phyloP scores from a whole-genome alignment of 2,113 vertebrate species.

The Pelobates fuscus region DNA sequence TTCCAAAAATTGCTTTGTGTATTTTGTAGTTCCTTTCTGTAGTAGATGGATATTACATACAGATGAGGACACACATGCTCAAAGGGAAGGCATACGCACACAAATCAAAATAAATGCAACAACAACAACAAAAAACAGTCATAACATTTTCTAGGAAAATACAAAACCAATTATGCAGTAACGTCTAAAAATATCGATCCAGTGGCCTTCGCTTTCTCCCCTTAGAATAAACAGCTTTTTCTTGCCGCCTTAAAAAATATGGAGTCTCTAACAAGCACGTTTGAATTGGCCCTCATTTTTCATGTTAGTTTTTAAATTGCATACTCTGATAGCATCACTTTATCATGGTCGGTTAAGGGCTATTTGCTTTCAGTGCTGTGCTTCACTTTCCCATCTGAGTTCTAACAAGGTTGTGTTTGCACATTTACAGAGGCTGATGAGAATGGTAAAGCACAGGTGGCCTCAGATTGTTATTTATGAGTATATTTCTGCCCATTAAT shows the following conservation, averaged over 20 bases:
- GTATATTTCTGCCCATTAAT: constrained; percentile 40
- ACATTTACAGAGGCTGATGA: constrained; percentile 50
- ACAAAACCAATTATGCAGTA: neutral
- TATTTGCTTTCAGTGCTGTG: constrained; percentile 48
- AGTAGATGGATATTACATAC: too few species aligned
- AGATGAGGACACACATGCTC: too few species aligned
- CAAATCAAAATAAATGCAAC: too few species aligned
- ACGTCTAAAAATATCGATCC: constrained; percentile 13
- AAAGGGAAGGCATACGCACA: too few species aligned
- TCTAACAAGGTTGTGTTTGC: constrained; percentile 51
- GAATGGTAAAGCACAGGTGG: constrained; percentile 44
- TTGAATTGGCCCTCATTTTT: constrained; percentile 47
- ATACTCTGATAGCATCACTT: constrained; percentile 50
- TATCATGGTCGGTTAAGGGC: constrained; percentile 51
- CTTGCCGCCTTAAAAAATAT: constrained; percentile 35
- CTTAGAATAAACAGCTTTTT: constrained; percentile 2
- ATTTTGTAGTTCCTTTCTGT: too few species aligned
- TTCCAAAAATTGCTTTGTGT: too few species aligned
- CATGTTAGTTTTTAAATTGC: constrained; percentile 51
- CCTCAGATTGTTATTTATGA: constrained; percentile 50
- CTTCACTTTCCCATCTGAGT: constrained; percentile 50
- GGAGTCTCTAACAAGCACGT: constrained; percentile 47
- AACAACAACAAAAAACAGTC: too few species aligned
- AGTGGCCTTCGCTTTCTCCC: neutral
- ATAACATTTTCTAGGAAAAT: too few species aligned